Conservation (phyloP, 53 echinoderm and acorn worm species). For the Paracentrotus lividus region DNA sequence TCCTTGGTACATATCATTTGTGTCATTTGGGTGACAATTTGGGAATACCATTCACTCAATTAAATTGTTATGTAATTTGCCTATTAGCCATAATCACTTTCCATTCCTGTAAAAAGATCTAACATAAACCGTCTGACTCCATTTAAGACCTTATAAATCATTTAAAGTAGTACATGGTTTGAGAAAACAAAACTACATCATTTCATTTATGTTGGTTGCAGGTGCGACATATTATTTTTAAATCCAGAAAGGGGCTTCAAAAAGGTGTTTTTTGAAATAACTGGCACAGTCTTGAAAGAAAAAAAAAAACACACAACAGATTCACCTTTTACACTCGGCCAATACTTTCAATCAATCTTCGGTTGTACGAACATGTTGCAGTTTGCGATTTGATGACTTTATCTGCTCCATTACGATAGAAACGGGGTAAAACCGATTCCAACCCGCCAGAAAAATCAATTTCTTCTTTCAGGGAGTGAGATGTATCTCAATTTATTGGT, state of each 20-base stretch:
- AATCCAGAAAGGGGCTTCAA: neutral
- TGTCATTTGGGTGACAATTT: neutral
- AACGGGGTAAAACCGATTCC: neutral
- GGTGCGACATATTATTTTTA: neutral
- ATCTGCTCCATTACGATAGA: neutral
- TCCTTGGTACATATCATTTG: neutral
- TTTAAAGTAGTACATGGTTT: neutral
- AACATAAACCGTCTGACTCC: neutral
- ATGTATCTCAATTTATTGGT: neutral
- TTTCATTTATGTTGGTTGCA: neutral
- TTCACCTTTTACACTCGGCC: neutral
- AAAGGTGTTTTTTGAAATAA: neutral
- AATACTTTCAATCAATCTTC: neutral
- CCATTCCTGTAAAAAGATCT: neutral
- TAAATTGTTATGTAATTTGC: neutral
- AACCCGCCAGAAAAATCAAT: neutral
- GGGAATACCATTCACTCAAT: neutral
- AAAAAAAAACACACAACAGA: too few species aligned
- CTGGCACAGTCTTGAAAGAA: neutral
- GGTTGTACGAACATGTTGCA: neutral
- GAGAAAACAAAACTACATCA: too few species aligned
- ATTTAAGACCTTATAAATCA: neutral
- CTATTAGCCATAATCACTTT: neutral
- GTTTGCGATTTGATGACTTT: conserved; percentile 11
- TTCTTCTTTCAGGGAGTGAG: neutral